Evolutionary conservation across 2,113 vertebrate species (phyloP).

Genomic region (Datnioides undecimradiatus): DNA sequence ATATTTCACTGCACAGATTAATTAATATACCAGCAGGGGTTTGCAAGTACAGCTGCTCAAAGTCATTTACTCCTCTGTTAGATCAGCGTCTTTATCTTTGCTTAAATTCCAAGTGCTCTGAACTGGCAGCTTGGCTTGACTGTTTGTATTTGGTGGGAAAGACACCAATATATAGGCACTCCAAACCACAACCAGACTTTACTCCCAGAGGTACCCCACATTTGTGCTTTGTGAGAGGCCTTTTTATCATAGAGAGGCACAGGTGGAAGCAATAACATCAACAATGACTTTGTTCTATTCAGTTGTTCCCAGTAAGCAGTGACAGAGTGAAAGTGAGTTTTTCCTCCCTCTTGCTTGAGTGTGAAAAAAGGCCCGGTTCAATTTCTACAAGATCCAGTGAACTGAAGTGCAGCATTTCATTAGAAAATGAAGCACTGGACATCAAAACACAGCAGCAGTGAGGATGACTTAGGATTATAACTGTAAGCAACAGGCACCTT

Average conservation of each 20-base stretch:
- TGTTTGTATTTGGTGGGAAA: background rate
- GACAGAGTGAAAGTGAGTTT: background rate
- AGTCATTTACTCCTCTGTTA: constrained; percentile 14
- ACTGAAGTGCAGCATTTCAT: background rate
- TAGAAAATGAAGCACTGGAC: background rate
- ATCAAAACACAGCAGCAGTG: background rate
- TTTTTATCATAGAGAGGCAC: background rate
- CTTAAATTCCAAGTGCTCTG: background rate
- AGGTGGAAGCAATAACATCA: background rate
- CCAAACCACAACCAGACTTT: background rate
- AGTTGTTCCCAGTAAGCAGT: background rate
- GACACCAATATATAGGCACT: background rate
- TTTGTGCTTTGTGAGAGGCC: background rate
- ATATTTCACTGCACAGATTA: constrained; percentile 23
- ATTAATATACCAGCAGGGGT: constrained; percentile 18
- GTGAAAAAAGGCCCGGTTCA: background rate
- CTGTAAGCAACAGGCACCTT: too few relatives aligned
- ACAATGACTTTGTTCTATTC: background rate
- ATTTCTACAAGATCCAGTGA: background rate
- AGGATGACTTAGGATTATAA: background rate
- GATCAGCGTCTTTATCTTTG: constrained; percentile 18
- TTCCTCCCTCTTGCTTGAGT: too few relatives aligned
- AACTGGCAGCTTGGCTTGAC: background rate
- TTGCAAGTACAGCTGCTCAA: constrained; percentile 23
- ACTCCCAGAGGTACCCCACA: background rate